Conservation (phyloP, 2,888 invertebrate genomes). For the Caenorhabditis angaria region DNA sequence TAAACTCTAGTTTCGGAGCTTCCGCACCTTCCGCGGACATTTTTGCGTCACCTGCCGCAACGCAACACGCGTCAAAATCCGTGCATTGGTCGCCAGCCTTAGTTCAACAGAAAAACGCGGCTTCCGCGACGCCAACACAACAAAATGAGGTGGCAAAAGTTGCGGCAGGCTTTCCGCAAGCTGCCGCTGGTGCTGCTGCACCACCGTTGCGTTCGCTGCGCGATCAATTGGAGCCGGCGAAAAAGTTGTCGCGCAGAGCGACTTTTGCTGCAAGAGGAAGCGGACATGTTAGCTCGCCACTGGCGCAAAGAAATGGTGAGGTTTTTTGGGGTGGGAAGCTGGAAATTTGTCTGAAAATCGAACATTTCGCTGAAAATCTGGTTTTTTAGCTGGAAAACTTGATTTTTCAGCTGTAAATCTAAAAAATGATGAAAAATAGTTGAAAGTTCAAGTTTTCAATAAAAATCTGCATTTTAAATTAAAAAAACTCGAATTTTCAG, state of each 20-base stretch:
- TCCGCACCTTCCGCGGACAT: conserved; percentile 55
- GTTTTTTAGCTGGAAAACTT: too few species aligned
- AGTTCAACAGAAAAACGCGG: conserved; percentile 25
- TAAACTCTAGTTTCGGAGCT: conserved; percentile 17
- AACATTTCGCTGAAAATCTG: too few species aligned
- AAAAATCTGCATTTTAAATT: not conserved
- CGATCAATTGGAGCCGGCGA: conserved; percentile 39
- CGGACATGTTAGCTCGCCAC: not conserved
- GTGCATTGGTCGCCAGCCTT: conserved; percentile 55
- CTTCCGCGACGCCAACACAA: not conserved
- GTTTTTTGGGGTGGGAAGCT: too few species aligned
- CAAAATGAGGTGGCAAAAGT: too few species aligned
- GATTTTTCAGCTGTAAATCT: not conserved
- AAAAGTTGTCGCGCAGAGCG: conserved; percentile 34
- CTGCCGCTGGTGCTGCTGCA: conserved; percentile 11
- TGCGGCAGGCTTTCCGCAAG: too few species aligned
- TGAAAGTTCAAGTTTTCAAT: not conserved
- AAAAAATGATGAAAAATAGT: not conserved
- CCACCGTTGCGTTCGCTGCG: conserved; percentile 41
- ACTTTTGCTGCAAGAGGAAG: conserved; percentile 37
- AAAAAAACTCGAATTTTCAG: too few species aligned
- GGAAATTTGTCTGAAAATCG: too few species aligned
- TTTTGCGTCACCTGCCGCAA: conserved; percentile 47
- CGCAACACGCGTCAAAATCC: conserved; percentile 20
- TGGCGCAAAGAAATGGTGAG: not conserved